phyloP scores from a whole-genome alignment of 1,140 invertebrate species.

The Octopus sinensis region DNA sequence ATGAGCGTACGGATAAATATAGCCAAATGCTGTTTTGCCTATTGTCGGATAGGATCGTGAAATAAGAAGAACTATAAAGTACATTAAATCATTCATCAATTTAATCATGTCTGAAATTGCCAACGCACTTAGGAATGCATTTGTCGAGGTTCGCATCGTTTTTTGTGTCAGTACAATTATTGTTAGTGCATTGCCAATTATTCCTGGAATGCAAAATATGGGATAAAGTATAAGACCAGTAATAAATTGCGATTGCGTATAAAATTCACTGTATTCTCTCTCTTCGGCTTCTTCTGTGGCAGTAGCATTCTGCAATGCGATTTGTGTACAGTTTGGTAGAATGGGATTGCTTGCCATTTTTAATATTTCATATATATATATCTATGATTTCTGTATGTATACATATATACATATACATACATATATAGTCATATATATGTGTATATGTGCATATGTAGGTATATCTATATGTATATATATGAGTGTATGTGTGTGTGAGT shows the following conservation, averaged over 20 bases:
- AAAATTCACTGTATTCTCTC: constrained; percentile 38
- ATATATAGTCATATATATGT: no score
- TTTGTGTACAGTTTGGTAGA: no score
- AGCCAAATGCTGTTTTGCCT: constrained; percentile 39
- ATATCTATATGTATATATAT: no score
- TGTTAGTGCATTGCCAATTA: constrained; percentile 71
- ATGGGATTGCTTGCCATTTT: no score
- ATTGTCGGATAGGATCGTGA: constrained; percentile 34
- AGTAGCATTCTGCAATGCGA: no score
- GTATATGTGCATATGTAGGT: no score
- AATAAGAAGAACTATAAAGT: constrained; percentile 64
- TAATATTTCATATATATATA: no score
- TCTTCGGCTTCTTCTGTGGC: not conserved
- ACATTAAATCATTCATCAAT: constrained; percentile 69
- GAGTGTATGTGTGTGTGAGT: no score
- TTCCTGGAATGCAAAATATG: constrained; percentile 68
- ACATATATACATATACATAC: no score
- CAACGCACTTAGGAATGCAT: constrained; percentile 71
- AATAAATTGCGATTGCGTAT: constrained; percentile 41
- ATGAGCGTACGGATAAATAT: constrained; percentile 53
- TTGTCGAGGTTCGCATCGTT: constrained; percentile 73
- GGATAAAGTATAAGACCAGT: constrained; percentile 65
- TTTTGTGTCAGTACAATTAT: constrained; percentile 71
- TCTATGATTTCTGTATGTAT: no score
- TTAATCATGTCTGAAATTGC: constrained; percentile 74